Evolutionary conservation across 92 coral and sea anemone species (phyloP), one percentile per base, ranked within the genome.

Genomic region (Parazoanthus swiftii): DNA sequence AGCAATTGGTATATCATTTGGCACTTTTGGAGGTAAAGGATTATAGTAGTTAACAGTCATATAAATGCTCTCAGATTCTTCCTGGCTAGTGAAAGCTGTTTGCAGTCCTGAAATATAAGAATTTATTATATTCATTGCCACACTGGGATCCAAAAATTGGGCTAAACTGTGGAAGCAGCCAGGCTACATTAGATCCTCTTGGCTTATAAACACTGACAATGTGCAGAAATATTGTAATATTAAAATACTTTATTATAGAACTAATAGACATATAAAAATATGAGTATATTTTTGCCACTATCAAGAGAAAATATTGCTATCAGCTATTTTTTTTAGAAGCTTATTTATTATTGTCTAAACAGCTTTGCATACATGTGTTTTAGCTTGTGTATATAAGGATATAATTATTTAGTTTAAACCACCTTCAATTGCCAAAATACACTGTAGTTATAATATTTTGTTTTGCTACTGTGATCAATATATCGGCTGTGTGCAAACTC

Each of bases 271-370:
- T 33, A 73, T 73, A 35, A 36, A 16, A 39, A 13, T 36, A 10
- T 20, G 70, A 63, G 43, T 75, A 75, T 75, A 75, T 75, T 75
- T 75, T 79, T 79, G 65, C 82, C 82, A 79, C 21, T 79, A 79
- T 50, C n/a, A 9, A 79, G 82, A 79, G 82, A 79, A 79, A 79
- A 21, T 79, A 79, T 79, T 44, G 43, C 63, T 44, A 79, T 79
- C 39, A 46, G 66, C 65, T 79, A 79, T 79, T 79, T 79, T 71
- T 75, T 79, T 79, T 66, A 46, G 39, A 79, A 79, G 65, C 82
- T 44, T 79, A n/a, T 51, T 79, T 79, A 79, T 79, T 79, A 25
- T 79, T 79, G 21, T 51, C 38, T 79, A 21, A 79, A 26, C 82
- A 78, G 82, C 38, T 77, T 20, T 70, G 74, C 20, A 70, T 54